Evolutionary conservation across 2,113 vertebrate genomes (phyloP).

Genomic region (Heterocephalus glaber): DNA sequence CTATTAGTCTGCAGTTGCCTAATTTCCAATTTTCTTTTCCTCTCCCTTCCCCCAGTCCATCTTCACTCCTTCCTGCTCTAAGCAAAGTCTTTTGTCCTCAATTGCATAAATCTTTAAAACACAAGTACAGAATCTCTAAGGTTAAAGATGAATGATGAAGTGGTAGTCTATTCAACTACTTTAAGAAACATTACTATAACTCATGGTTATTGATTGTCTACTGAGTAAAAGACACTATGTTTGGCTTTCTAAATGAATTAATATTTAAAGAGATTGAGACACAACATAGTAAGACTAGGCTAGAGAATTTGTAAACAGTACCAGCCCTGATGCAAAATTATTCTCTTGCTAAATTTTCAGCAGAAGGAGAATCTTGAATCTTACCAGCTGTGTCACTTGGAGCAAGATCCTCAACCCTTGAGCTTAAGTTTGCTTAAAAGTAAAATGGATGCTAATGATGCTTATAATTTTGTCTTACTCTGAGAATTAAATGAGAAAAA

Average conservation of each 20-base stretch:
- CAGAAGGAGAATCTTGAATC: not conserved
- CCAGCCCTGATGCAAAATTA: constrained; percentile 11
- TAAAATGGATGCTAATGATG: constrained; percentile 55
- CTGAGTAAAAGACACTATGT: constrained; percentile 55
- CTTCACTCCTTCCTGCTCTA: not conserved
- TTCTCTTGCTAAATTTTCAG: constrained; percentile 33
- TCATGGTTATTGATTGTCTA: constrained; percentile 60
- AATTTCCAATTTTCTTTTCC: not conserved
- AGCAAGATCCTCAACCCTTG: constrained; percentile 45
- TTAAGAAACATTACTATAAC: constrained; percentile 52
- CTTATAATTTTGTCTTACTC: constrained; percentile 14
- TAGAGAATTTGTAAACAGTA: constrained; percentile 42
- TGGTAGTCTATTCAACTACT: not conserved
- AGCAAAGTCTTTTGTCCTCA: constrained; percentile 18
- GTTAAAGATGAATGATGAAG: constrained; percentile 36
- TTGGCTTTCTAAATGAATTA: constrained; percentile 68
- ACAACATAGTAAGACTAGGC: constrained; percentile 13
- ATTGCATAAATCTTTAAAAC: constrained; percentile 33
- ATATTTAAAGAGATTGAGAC: constrained; percentile 69
- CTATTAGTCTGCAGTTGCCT: not conserved
- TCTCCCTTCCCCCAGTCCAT: not conserved
- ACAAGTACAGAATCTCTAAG: not conserved
- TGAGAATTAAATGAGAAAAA: constrained; percentile 52
- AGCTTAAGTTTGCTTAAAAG: constrained; percentile 52
- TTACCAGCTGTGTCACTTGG: constrained; percentile 20